Conservation (phyloP, 2,888 invertebrate species). For the Stenchaetothrips biformis region DNA sequence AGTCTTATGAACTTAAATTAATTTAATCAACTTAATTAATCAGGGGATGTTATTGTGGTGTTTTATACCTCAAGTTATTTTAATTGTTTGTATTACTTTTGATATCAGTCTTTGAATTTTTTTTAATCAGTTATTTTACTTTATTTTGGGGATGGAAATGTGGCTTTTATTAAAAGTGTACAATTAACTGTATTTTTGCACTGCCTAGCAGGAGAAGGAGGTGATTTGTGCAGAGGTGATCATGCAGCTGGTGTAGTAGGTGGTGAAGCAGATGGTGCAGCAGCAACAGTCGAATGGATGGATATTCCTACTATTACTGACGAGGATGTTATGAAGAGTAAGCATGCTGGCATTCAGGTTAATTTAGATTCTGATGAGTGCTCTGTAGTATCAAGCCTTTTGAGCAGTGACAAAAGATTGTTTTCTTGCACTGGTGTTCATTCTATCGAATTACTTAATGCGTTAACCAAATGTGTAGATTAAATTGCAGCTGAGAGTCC, state of each 20-base stretch:
- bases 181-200: too few relatives aligned
- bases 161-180: too few relatives aligned
- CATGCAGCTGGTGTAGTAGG: not conserved
- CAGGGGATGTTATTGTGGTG: too few relatives aligned
- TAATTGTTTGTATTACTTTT: too few relatives aligned
- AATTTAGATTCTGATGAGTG: not conserved
- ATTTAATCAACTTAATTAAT: too few relatives aligned
- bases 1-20: too few relatives aligned
- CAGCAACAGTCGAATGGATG: not conserved
- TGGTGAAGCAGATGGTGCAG: not conserved
- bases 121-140: too few relatives aligned
- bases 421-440: not conserved
- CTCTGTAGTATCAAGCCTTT: not conserved
- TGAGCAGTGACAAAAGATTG: not conserved
- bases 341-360: not conserved
- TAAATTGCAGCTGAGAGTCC: not conserved
- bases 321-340: not conserved
- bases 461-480: not conserved
- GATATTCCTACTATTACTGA: not conserved
- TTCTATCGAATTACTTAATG: not conserved
- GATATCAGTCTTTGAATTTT: too few relatives aligned
- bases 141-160: too few relatives aligned
- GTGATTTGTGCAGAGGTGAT: not conserved
- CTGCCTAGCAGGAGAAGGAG: not conserved
- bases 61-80: too few relatives aligned